Conservation (phyloP, 2,888 invertebrate genomes). For the Dryomyza anilis region DNA sequence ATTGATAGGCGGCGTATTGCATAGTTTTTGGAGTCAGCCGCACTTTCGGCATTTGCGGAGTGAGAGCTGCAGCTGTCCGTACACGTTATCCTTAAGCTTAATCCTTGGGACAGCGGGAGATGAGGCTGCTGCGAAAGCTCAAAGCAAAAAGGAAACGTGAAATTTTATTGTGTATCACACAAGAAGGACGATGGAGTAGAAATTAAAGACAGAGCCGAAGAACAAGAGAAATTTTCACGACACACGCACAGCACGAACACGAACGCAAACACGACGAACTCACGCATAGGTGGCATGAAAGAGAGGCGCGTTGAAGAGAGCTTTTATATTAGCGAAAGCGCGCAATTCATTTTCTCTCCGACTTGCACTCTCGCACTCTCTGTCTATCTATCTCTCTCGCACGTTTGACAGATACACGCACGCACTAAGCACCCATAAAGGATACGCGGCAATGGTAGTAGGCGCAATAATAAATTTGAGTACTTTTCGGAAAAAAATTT, state of each 20-base stretch:
- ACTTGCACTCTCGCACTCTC: background rate
- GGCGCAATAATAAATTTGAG: background rate
- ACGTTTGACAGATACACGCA: constrained; percentile 50
- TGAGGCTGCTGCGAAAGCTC: background rate
- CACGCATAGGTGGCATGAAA: background rate
- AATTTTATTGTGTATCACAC: background rate
- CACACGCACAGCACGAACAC: background rate
- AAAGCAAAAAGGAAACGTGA: background rate
- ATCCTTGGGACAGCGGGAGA: no score
- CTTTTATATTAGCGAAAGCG: background rate
- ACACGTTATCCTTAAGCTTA: no score
- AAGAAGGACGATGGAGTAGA: background rate
- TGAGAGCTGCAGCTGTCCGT: no score
- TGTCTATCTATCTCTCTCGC: background rate
- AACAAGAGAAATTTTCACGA: background rate
- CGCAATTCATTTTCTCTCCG: background rate
- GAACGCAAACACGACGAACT: background rate
- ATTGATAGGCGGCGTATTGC: no score
- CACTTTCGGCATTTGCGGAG: no score
- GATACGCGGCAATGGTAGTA: constrained; percentile 22
- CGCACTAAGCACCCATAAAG: constrained; percentile 51
- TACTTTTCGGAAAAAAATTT: background rate
- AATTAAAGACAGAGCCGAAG: background rate
- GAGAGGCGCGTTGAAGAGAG: background rate
- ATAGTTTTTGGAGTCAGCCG: no score